phyloP scores from a whole-genome alignment of 2,888 invertebrate genomes.

The Hypercompe scribonia region DNA sequence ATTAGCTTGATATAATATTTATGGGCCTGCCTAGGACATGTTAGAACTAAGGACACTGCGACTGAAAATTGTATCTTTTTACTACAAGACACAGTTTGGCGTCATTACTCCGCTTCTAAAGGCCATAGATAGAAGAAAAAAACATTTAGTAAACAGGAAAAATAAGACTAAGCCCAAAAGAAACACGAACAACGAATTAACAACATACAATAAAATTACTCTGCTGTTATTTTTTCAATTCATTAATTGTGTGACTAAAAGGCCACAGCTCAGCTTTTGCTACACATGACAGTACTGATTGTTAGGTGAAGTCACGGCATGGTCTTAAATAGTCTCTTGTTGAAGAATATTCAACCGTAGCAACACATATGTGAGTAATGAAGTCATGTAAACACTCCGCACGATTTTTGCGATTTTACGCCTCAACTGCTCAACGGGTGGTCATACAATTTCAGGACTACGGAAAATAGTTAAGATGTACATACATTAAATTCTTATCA shows the following conservation, averaged over 20 bases:
- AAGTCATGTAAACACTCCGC: too few species aligned
- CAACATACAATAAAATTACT: too few species aligned
- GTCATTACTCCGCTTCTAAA: background rate
- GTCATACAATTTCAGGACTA: background rate
- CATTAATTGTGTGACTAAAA: background rate
- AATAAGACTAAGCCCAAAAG: too few species aligned
- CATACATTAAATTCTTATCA: background rate
- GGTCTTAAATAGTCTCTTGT: background rate
- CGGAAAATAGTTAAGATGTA: background rate
- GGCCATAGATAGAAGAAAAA: background rate
- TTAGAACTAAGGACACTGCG: slow-evolving; percentile 13
- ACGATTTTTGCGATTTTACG: background rate
- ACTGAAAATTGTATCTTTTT: slow-evolving; percentile 9
- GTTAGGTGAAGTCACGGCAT: too few species aligned
- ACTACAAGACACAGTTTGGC: background rate
- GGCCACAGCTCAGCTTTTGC: background rate
- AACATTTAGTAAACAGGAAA: too few species aligned
- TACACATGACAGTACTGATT: too few species aligned
- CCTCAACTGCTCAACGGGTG: background rate
- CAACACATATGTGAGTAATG: too few species aligned
- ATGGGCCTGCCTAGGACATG: slow-evolving; percentile 44
- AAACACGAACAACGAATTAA: too few species aligned
- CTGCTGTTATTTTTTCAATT: too few species aligned
- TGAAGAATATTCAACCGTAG: background rate
- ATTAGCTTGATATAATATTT: slow-evolving; percentile 60